These are phyloP conservation scores for Ellobius talpinus DNA, from an alignment of 2,113 vertebrate species.

Conservation along the genomic window DNA sequence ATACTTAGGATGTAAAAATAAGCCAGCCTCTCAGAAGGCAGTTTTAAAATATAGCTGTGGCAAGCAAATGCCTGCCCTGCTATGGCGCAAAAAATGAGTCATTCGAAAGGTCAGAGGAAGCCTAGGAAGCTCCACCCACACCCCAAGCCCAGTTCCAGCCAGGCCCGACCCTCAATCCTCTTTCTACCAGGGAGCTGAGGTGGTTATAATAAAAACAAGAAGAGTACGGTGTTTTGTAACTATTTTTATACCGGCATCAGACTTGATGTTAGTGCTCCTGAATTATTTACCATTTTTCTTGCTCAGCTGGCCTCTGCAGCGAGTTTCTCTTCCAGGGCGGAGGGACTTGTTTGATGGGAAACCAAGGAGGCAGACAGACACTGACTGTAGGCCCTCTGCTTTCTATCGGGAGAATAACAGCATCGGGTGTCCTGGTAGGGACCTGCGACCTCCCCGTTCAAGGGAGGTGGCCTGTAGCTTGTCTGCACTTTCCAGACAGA, in stretches of 20 bases:
- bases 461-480: neutral
- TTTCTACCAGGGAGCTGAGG: constrained; percentile 79
- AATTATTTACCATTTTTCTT: constrained; percentile 90
- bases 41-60: constrained; percentile 80
- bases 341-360: constrained; percentile 77
- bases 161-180: neutral
- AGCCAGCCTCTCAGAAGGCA: constrained; percentile 72
- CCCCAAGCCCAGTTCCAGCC: neutral
- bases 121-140: neutral
- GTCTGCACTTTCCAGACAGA: neutral
- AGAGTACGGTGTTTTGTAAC: constrained; percentile 84
- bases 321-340: constrained; percentile 77
- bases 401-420: neutral
- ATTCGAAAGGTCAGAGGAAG: constrained; percentile 57
- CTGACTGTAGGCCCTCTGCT: constrained; percentile 50
- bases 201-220: constrained; percentile 84
- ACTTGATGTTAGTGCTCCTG: constrained; percentile 87
- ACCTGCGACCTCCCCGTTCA: neutral
- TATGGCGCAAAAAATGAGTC: constrained; percentile 67
- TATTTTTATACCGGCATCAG: constrained; percentile 90
- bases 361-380: constrained; percentile 70
- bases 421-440: neutral
- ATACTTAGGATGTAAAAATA: constrained; percentile 56
- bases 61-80: constrained; percentile 58
- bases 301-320: constrained; percentile 85